Percentiles rank a stretch among this genome's conserved stretches.
These are phyloP conservation scores for Magallana ariakensis DNA, from an alignment of 1,140 invertebrate genomes.

Conservation along the genomic window DNA sequence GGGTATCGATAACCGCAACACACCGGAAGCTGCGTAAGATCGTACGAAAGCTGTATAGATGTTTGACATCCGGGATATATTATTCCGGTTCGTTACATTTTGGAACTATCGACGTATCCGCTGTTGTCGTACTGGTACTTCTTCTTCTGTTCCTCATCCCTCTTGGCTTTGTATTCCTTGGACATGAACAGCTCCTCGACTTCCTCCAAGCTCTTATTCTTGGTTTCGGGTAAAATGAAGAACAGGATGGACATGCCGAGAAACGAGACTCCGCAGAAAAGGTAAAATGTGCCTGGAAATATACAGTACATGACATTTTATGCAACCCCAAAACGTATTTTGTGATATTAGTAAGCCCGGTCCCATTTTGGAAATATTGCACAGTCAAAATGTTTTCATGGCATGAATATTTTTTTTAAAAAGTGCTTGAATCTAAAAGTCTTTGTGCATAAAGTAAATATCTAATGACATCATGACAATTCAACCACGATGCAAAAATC, in stretches of 20 bases:
- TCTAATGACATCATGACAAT: no score
- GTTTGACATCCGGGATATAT: not conserved
- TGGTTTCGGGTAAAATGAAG: slow-evolving; percentile 93
- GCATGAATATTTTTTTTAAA: no score
- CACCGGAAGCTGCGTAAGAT: not conserved
- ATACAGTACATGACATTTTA: not conserved
- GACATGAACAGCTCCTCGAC: slow-evolving; percentile 83
- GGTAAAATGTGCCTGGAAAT: slow-evolving; percentile 86
- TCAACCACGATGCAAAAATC: no score
- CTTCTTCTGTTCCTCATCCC: not conserved
- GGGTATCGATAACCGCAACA: no score
- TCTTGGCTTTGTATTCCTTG: slow-evolving; percentile 54
- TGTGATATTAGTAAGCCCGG: no score
- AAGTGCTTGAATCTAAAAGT: no score
- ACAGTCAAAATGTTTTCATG: no score
- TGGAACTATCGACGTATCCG: not conserved
- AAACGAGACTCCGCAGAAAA: slow-evolving; percentile 88
- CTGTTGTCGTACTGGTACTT: slow-evolving; percentile 8
- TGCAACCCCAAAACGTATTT: no score
- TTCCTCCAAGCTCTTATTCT: slow-evolving; percentile 92
- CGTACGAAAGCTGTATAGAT: not conserved
- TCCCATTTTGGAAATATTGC: no score
- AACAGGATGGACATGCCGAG: slow-evolving; percentile 89
- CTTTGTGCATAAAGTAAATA: no score
- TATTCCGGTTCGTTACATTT: slow-evolving; percentile 24